phyloP scores from a whole-genome alignment of 2,797 vertebrate species.

The Cuculus canorus region DNA sequence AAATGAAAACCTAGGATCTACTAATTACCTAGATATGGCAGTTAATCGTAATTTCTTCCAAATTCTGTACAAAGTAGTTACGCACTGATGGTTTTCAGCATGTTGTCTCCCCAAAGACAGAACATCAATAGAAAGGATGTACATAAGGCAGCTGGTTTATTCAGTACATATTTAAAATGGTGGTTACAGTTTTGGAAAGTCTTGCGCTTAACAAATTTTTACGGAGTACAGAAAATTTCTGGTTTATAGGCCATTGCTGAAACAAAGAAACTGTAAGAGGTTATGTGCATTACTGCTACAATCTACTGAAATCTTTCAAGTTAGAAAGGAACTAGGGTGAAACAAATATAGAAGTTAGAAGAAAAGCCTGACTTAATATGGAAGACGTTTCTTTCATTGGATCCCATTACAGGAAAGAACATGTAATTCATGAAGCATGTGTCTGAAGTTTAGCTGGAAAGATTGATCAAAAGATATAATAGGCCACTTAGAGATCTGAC shows the following conservation, averaged over 20 bases:
- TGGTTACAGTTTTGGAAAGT: slow-evolving; percentile 18
- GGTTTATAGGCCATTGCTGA: background rate
- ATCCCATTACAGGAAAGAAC: background rate
- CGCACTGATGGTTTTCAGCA: background rate
- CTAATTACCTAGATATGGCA: background rate
- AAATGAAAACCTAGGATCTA: background rate
- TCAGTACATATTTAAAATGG: background rate
- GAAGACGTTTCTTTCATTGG: background rate
- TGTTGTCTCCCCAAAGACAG: background rate
- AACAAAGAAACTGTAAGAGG: background rate
- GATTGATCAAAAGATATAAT: background rate
- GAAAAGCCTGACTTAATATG: background rate
- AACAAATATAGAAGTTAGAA: background rate
- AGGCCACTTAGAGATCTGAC: background rate
- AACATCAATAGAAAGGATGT: background rate
- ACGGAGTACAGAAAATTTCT: background rate
- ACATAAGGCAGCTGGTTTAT: background rate
- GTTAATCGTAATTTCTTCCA: background rate
- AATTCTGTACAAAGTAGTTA: slow-evolving; percentile 14
- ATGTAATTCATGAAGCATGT: background rate
- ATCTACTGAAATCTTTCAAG: background rate
- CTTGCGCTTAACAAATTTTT: background rate
- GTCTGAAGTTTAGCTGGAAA: background rate
- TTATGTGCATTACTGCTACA: background rate
- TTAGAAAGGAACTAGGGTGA: background rate